Evolutionary conservation across 2,888 invertebrate genomes (phyloP).

Genomic region (Barypeithes pellucidus): DNA sequence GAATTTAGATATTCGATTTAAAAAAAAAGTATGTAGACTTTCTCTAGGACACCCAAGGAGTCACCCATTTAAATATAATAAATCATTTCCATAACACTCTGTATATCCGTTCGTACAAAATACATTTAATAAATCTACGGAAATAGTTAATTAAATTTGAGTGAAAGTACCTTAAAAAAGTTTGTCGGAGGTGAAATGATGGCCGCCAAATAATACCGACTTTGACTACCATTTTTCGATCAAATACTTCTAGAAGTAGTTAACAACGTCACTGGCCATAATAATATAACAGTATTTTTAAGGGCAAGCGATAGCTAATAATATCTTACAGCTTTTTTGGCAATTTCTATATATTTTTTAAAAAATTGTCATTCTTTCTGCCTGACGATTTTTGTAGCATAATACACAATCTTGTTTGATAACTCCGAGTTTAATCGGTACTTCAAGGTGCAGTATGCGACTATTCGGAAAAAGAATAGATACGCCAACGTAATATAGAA

Average conservation of each 20-base stretch:
- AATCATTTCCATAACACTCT: too few species aligned
- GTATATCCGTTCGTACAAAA: too few species aligned
- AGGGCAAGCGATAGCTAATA: not conserved
- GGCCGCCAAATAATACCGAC: too few species aligned
- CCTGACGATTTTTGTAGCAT: slow-evolving; percentile 73
- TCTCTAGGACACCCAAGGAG: too few species aligned
- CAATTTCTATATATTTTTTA: not conserved
- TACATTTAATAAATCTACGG: too few species aligned
- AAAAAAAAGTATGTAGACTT: too few species aligned
- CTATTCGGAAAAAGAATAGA: slow-evolving; percentile 73
- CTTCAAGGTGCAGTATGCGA: slow-evolving; percentile 75
- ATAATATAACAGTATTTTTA: slow-evolving; percentile 5
- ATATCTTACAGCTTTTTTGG: not conserved
- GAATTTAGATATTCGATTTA: too few species aligned
- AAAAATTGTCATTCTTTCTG: slow-evolving; percentile 68
- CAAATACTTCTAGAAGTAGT: not conserved
- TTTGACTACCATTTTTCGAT: too few species aligned
- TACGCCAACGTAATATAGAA: slow-evolving; percentile 75
- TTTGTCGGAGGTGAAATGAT: too few species aligned
- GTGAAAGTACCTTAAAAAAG: too few species aligned
- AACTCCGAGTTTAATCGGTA: slow-evolving; percentile 75
- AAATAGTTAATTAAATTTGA: too few species aligned
- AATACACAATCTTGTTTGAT: slow-evolving; percentile 73
- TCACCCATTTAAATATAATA: too few species aligned
- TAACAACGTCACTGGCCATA: slow-evolving; percentile 26